These are phyloP conservation scores for Nebria salina DNA, from an alignment of 2,888 invertebrate genomes.

Conservation along the genomic window DNA sequence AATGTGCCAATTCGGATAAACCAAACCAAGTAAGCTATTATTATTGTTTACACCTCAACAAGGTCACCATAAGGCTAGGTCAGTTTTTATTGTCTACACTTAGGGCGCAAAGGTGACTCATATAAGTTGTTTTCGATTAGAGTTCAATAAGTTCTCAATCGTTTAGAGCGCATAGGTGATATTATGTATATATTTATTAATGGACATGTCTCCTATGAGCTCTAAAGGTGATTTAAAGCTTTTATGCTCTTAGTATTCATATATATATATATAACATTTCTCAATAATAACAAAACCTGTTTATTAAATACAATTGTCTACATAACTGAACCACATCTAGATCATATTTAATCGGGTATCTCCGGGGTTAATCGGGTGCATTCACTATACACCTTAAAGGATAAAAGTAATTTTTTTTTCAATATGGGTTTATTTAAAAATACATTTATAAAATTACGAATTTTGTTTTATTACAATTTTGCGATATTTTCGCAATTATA, in stretches of 20 bases:
- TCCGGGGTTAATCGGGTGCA: conserved; percentile 13
- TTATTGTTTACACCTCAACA: not conserved
- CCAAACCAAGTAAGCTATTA: not conserved
- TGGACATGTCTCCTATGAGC: too few species aligned
- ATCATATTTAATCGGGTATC: conserved; percentile 24
- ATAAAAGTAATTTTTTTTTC: too few species aligned
- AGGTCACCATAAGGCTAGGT: not conserved
- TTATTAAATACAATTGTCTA: conserved; percentile 48
- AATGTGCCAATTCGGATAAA: conserved; percentile 7
- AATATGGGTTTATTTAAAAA: too few species aligned
- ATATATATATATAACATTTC: conserved; percentile 33
- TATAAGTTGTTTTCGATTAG: too few species aligned
- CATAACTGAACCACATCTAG: conserved; percentile 38
- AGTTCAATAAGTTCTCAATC: too few species aligned
- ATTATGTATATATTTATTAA: too few species aligned
- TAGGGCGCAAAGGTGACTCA: not conserved
- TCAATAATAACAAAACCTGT: conserved; percentile 48
- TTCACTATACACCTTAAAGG: not conserved
- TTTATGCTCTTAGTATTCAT: not conserved
- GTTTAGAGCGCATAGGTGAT: too few species aligned
- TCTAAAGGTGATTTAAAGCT: too few species aligned
- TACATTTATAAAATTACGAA: not conserved
- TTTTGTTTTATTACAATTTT: not conserved
- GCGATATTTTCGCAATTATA: not conserved
- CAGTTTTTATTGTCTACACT: not conserved